Evolutionary conservation across 2,113 vertebrate species (phyloP), one percentile per base, ranked within the genome.

Genomic region (Oryzias woworae): DNA sequence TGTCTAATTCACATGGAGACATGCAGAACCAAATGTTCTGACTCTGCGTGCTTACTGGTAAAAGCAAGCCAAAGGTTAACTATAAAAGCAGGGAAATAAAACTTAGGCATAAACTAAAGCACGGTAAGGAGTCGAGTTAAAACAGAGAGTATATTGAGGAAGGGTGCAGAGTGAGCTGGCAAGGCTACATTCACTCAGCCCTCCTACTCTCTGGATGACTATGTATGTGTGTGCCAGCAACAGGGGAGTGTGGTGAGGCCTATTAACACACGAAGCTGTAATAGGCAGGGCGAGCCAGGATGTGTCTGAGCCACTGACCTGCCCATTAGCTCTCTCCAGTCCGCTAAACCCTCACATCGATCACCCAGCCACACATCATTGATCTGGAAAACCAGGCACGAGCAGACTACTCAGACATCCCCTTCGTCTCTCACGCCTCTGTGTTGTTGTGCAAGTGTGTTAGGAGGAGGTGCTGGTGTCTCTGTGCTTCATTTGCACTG

Each of bases 331-430:
- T 70, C 66, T 48, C 74, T 90, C 87, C 83, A 85, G 84, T 84
- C 83, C 77, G 76, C 84, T 72, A 72, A 92, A 84, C 87, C 87
- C 87, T 85, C 87, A 86, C 93, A 93, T 92, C 85, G 88, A 93
- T 93, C 92, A 81, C 81, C 80, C 84, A 87, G 88, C 88, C 81
- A 84, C 78, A 92, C 89, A 89, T 89, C 92, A 94, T 89, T 91
- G 90, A 94, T 93, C 92, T 86, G 88, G 91, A 92, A 94, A 94
- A 95, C 86, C 88, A 91, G 93, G 90, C 89, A 89, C 87, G 83
- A 90, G 90, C 81, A 70, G 83, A 87, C 84, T 85, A 89, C 92
- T 93, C 83, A 93, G 87, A 91, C 90, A 79, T 87, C 80, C 68
- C 81, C 28, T 76, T 63, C 24, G 42, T 73, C 81, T 74, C 79